Percentiles rank a stretch among this genome's conserved stretches.
These are phyloP conservation scores for Tamandua tetradactyla DNA, from an alignment of 2,797 vertebrate species.

Conservation along the genomic window DNA sequence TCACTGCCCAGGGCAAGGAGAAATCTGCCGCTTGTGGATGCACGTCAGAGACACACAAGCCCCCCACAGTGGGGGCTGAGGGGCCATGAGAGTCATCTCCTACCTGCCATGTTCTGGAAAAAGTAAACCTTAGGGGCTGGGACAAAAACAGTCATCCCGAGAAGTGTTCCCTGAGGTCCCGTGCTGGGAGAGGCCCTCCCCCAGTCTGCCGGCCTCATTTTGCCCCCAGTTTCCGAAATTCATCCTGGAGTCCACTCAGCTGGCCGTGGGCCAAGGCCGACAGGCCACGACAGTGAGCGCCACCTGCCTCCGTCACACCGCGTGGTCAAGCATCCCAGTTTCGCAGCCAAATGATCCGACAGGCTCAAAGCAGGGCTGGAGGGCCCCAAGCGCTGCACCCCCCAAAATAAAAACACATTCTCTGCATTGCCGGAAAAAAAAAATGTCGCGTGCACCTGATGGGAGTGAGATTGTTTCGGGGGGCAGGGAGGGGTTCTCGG, in stretches of 20 bases:
- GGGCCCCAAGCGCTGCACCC: neutral
- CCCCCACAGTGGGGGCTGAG: neutral
- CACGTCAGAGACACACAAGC: neutral
- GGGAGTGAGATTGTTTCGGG: accelerated
- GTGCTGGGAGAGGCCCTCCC: too few relatives aligned
- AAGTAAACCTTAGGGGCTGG: too few relatives aligned
- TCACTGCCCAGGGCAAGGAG: accelerated
- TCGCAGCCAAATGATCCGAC: neutral
- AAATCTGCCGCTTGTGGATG: neutral
- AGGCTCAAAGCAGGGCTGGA: neutral
- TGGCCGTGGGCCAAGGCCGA: accelerated
- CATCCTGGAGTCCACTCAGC: neutral
- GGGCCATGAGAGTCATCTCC: neutral
- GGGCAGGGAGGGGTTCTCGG: neutral
- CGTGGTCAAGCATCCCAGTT: neutral
- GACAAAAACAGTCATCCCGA: too few relatives aligned
- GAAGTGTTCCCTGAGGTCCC: too few relatives aligned
- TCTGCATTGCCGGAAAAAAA: neutral
- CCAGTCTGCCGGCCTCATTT: neutral
- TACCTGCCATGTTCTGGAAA: neutral
- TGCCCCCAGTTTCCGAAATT: accelerated
- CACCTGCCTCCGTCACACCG: neutral
- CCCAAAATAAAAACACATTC: slow-evolving; percentile 49
- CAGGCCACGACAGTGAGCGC: neutral
- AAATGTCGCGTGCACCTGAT: neutral